These are phyloP conservation scores for Babylonia areolata DNA, from an alignment of 1,140 invertebrate species.

Conservation along the genomic window DNA sequence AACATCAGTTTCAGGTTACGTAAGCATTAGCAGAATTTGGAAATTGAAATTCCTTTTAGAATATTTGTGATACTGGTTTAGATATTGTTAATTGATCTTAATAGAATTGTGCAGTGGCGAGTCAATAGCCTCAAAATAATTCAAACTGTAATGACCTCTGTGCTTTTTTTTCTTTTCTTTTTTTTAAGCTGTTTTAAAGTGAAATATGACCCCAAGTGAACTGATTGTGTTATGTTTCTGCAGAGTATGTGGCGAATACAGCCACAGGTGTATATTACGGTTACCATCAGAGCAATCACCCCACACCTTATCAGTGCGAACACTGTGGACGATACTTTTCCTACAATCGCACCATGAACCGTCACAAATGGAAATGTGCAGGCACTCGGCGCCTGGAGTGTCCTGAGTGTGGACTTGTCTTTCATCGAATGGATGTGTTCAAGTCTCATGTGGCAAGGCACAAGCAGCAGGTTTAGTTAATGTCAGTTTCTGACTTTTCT, in stretches of 20 bases:
- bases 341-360: constrained; percentile 39
- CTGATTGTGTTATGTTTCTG: constrained; percentile 2
- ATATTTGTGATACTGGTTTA: too few relatives aligned
- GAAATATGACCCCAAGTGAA: too few relatives aligned
- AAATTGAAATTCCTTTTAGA: too few relatives aligned
- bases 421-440: constrained; percentile 37
- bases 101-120: too few relatives aligned
- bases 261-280: neutral
- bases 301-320: constrained; percentile 34
- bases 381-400: constrained; percentile 37
- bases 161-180: too few relatives aligned
- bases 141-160: too few relatives aligned
- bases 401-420: constrained; percentile 33
- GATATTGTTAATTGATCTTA: too few relatives aligned
- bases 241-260: neutral
- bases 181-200: too few relatives aligned
- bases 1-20: too few relatives aligned
- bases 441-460: constrained; percentile 32
- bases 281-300: constrained; percentile 11
- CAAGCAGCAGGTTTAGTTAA: constrained; percentile 2
- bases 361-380: constrained; percentile 45
- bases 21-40: too few relatives aligned
- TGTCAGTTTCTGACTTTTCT: too few relatives aligned
- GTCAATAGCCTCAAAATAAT: too few relatives aligned
- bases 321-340: constrained; percentile 36